Base-by-base conservation (phyloP, 2,888 invertebrate species). In the Ceramica pisi region DNA sequence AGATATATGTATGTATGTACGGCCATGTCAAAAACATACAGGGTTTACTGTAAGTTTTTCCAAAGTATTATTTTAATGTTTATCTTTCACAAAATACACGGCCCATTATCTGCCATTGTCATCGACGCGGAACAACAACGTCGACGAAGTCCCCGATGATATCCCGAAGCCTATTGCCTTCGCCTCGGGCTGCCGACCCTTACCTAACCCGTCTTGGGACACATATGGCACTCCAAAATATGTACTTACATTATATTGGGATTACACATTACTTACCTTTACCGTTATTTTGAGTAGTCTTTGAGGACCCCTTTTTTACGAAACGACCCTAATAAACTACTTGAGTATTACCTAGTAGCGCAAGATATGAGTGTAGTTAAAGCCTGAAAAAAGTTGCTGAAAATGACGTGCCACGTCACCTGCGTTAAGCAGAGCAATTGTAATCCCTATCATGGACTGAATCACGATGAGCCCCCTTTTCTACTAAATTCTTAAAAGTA, bases 191-290 rank as follows among this genome's bases (percentile, higher is more conserved):
- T 64, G 31, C 51, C 46, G 64, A 64, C 38, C 67, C 59, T 44
- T 63, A 63, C 44, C 21, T 35, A 71, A 64, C 64, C 67, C 62
- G 61, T 61, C 69, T 69, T 70, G 71, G 68, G 76, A 75, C 62
- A 72, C 67, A 82, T 68, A 62, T 67, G 72, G 60, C 70, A 60
- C 71, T 61, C 62, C 64, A 53, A 78, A 70, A 75, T 73, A 31
- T 31, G 31, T 31, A 64, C 75, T 73, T 67, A 80, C 70, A 74
- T 71, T 75, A 75, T 71, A 74, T 80, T 60, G 55, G 59, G 10
- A 82, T 82, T 74, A 78, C 79, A 82, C 67, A 80, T 64, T 68
- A 67, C 75, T 82, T 82, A 80, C 78, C 61, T 69, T 57, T 68
- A 76, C 41, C 48, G 57, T 53, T 44, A 56, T 55, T 68, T 72